Conservation (phyloP, 92 coral and sea anemone species). For the Actinostola sp. region DNA sequence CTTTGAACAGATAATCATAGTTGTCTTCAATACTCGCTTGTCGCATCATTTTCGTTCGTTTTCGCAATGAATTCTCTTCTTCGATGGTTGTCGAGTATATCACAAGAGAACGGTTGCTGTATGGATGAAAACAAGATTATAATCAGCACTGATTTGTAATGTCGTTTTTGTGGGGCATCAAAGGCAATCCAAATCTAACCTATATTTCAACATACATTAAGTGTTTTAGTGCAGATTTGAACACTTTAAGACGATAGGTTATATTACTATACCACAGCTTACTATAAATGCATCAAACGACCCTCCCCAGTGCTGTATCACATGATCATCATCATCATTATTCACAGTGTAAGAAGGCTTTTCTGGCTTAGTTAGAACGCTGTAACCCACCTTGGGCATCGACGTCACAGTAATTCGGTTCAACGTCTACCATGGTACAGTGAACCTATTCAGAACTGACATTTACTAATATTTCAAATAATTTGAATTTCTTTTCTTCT, state of each 20-base stretch:
- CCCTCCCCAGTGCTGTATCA: not conserved
- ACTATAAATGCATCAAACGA: not conserved
- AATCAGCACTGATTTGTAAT: too few species aligned
- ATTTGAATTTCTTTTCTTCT: not conserved
- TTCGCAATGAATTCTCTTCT: too few species aligned
- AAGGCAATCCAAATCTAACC: too few species aligned
- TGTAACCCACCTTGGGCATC: conserved; percentile 8
- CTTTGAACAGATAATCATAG: conserved; percentile 81
- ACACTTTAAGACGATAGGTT: too few species aligned
- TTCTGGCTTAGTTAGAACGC: not conserved
- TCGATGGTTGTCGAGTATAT: too few species aligned
- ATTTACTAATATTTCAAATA: conserved; percentile 3
- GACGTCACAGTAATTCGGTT: not conserved
- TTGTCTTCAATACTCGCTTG: conserved; percentile 73
- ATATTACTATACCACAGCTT: too few species aligned
- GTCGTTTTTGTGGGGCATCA: too few species aligned
- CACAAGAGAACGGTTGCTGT: too few species aligned
- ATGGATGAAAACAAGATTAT: too few species aligned
- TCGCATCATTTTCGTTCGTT: conserved; percentile 46
- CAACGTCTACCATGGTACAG: not conserved
- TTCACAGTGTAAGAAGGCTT: too few species aligned
- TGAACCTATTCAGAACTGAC: not conserved
- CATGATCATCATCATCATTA: not conserved
- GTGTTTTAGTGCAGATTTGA: too few species aligned
- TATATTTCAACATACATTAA: not conserved